These are phyloP conservation scores for Alviniconcha strummeri DNA, from an alignment of 2,888 invertebrate species.

Conservation along the genomic window DNA sequence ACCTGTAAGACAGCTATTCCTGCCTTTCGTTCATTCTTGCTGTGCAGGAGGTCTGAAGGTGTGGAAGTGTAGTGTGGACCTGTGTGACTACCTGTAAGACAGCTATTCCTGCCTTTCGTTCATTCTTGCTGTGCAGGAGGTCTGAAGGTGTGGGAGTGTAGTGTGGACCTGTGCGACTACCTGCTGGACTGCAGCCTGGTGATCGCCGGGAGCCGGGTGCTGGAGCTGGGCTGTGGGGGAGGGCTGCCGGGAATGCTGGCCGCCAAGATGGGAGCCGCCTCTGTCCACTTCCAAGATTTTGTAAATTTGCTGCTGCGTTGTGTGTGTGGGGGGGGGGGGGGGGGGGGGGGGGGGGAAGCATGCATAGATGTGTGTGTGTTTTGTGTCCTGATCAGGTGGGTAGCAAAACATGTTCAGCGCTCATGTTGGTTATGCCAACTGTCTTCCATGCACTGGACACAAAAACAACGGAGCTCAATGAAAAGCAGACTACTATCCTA, in stretches of 20 bases:
- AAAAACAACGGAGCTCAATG: too few relatives aligned
- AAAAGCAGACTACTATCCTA: too few relatives aligned
- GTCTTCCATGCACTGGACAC: too few relatives aligned
- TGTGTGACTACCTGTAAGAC: background rate
- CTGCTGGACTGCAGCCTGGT: background rate
- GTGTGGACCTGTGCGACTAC: background rate
- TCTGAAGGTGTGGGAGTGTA: background rate
- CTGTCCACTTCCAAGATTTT: constrained; percentile 94
- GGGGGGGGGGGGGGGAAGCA: too few relatives aligned
- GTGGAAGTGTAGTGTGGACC: background rate
- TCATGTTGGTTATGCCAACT: too few relatives aligned
- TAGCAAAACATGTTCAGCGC: too few relatives aligned
- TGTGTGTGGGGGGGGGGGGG: too few relatives aligned
- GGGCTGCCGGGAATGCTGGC: constrained; percentile 91
- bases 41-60: background rate
- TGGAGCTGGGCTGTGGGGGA: constrained; percentile 89
- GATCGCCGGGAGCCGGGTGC: constrained; percentile 3
- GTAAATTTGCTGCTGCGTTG: constrained; percentile 77
- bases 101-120: background rate
- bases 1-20: too few relatives aligned
- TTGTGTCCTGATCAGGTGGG: too few relatives aligned
- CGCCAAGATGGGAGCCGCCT: constrained; percentile 79
- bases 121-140: background rate
- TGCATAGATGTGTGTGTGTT: too few relatives aligned
- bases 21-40: background rate